Evolutionary conservation across 2,113 vertebrate genomes (phyloP).

Genomic region (Coturnix japonica): DNA sequence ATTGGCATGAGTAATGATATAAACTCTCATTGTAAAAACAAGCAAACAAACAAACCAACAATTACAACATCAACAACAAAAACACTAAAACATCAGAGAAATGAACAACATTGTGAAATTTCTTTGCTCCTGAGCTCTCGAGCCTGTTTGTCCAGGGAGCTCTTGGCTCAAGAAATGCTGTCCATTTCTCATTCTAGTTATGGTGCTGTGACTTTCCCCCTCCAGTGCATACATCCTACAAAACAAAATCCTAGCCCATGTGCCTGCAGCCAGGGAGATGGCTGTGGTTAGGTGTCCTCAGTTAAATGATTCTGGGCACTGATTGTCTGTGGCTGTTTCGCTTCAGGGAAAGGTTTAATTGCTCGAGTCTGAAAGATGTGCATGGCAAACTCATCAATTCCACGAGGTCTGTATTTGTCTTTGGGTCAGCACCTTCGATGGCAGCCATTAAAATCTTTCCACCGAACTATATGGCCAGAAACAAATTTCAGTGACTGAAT

Average conservation of each 20-base stretch:
- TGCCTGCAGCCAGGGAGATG: background rate
- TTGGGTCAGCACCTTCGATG: background rate
- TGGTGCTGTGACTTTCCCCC: background rate
- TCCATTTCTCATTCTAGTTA: background rate
- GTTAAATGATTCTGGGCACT: background rate
- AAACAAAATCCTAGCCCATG: background rate
- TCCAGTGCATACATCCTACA: background rate
- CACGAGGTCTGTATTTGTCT: slow-evolving; percentile 6
- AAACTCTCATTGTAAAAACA: background rate
- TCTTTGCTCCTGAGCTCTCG: background rate
- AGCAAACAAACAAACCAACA: background rate
- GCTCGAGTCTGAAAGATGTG: slow-evolving; percentile 17
- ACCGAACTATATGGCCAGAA: background rate
- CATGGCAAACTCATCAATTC: background rate
- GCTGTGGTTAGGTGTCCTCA: background rate
- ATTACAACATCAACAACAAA: background rate
- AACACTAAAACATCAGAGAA: background rate
- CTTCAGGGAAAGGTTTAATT: slow-evolving; percentile 36
- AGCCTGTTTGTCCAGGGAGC: background rate
- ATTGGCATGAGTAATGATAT: background rate
- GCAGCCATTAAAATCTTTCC: background rate
- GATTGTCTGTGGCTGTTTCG: background rate
- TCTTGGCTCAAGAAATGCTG: background rate
- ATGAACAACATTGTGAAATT: background rate
- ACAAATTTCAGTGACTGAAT: background rate